phyloP scores from a whole-genome alignment of 2,888 invertebrate species.

The Apodemia hepburni region DNA sequence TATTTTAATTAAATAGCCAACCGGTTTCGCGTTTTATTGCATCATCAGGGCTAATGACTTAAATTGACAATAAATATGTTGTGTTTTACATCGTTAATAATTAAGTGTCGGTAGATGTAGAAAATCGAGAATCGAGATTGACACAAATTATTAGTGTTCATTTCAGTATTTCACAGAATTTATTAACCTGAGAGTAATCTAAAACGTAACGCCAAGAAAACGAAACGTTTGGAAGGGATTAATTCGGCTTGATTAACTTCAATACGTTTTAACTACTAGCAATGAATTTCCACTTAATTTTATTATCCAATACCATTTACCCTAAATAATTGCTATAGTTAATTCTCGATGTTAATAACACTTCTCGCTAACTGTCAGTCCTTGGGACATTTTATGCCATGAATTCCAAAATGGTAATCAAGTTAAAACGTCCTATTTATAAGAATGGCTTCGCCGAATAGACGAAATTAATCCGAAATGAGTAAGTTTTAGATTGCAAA shows the following conservation, averaged over 20 bases:
- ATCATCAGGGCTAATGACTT: too few relatives aligned
- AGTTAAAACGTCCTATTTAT: slow-evolving; percentile 8
- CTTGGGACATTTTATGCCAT: background rate
- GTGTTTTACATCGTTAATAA: too few relatives aligned
- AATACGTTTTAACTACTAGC: slow-evolving; percentile 10
- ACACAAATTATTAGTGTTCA: too few relatives aligned
- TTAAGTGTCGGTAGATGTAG: too few relatives aligned
- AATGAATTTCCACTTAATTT: slow-evolving; percentile 4
- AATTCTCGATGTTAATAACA: slow-evolving; percentile 3
- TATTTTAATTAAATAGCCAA: too few relatives aligned
- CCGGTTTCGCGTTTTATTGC: too few relatives aligned
- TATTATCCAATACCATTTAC: slow-evolving; percentile 7
- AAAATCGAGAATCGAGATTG: too few relatives aligned
- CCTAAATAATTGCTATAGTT: slow-evolving; percentile 10
- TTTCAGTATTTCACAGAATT: too few relatives aligned
- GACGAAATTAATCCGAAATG: background rate
- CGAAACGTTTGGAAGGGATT: background rate
- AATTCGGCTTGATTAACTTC: slow-evolving; percentile 6
- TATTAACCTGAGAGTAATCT: too few relatives aligned
- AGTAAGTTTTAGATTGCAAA: background rate
- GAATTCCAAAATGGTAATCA: background rate
- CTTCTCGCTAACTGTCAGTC: slow-evolving; percentile 5
- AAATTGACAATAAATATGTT: too few relatives aligned
- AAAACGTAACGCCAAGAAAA: background rate
- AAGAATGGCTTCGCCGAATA: background rate